phyloP scores from a whole-genome alignment of 2,113 vertebrate genomes.

The Eulemur macaco region DNA sequence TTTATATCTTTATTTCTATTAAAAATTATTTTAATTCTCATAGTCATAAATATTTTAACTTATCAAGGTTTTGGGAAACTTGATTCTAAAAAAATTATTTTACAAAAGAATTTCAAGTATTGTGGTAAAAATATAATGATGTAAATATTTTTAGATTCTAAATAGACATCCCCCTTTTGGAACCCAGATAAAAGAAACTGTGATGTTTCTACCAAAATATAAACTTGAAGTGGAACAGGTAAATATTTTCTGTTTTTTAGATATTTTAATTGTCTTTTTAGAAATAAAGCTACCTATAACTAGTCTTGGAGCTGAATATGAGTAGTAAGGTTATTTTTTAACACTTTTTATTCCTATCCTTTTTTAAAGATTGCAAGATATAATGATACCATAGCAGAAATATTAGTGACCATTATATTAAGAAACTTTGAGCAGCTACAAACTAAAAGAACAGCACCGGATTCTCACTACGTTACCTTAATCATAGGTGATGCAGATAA shows the following conservation, averaged over 20 bases:
- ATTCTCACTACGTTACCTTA: slow-evolving; percentile 90
- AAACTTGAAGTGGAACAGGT: slow-evolving; percentile 92
- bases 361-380: slow-evolving; percentile 90
- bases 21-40: neutral
- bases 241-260: slow-evolving; percentile 48
- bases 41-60: slow-evolving; percentile 42
- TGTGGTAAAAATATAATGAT: slow-evolving; percentile 52
- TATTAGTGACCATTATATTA: slow-evolving; percentile 90
- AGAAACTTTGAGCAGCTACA: slow-evolving; percentile 92
- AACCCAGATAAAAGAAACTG: slow-evolving; percentile 96
- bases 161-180: slow-evolving; percentile 98
- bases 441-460: slow-evolving; percentile 91
- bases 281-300: neutral
- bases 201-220: slow-evolving; percentile 94
- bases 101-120: slow-evolving; percentile 29
- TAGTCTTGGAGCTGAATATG: neutral
- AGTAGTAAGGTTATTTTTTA: slow-evolving; percentile 53
- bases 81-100: slow-evolving; percentile 33
- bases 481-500: slow-evolving; percentile 95
- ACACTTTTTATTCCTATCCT: slow-evolving; percentile 56
- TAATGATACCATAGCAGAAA: slow-evolving; percentile 88
- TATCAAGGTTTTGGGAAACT: neutral
- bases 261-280: slow-evolving; percentile 35
- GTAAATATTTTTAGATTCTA: slow-evolving; percentile 90
- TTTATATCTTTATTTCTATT: slow-evolving; percentile 56